Percentiles rank a stretch among this genome's conserved stretches.
phyloP scores from a whole-genome alignment of 2,888 invertebrate genomes.

The Amphiduros pacificus region DNA sequence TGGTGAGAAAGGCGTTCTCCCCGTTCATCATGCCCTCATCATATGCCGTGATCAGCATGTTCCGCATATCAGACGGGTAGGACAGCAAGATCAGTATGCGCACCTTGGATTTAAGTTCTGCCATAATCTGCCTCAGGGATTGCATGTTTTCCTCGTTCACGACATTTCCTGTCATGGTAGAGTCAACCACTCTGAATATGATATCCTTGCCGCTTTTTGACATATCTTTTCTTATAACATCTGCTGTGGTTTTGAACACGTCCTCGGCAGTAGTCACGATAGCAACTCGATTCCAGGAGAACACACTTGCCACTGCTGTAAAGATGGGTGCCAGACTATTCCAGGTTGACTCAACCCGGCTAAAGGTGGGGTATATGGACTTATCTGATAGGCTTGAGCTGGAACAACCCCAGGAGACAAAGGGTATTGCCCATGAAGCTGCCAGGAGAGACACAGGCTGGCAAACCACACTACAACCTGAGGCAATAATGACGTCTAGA shows the following conservation, averaged over 20 bases:
- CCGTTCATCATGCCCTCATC: not conserved
- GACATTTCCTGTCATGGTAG: not conserved
- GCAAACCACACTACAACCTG: slow-evolving; percentile 9
- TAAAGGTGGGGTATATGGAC: slow-evolving; percentile 6
- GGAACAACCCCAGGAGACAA: slow-evolving; percentile 12
- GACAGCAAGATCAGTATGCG: not conserved
- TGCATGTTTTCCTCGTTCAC: not conserved
- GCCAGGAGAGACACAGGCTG: slow-evolving; percentile 7
- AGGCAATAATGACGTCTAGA: slow-evolving; percentile 1
- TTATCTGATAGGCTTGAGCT: slow-evolving; percentile 4
- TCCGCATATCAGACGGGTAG: not conserved
- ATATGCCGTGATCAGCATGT: not conserved
- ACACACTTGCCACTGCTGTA: not conserved
- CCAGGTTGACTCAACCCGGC: slow-evolving; percentile 5
- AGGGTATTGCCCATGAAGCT: slow-evolving; percentile 1
- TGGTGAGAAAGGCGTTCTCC: not conserved
- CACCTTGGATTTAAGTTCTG: not conserved
- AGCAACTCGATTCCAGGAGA: slow-evolving; percentile 4
- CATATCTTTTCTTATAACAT: not conserved
- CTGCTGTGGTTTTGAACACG: not conserved
- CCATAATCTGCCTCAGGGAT: not conserved
- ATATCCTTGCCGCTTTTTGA: not conserved
- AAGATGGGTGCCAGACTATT: slow-evolving; percentile 9
- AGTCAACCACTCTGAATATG: not conserved
- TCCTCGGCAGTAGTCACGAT: slow-evolving; percentile 1